Base-by-base conservation (phyloP, 2,113 vertebrate species). In the Solea solea region DNA sequence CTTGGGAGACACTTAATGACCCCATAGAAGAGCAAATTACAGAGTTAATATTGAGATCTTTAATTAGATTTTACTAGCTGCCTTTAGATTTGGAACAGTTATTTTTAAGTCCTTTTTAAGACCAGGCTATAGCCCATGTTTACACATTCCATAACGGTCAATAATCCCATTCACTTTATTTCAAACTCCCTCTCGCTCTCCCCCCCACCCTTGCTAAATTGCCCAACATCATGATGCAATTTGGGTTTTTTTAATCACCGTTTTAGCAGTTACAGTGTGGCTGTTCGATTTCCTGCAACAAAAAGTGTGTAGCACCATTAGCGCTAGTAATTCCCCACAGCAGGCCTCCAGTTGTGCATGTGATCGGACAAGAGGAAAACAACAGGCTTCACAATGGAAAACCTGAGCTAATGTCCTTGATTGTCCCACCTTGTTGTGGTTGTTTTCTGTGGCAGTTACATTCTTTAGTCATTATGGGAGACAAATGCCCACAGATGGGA, bases 281-380 rank as follows among this genome's bases (percentile, higher is more conserved):
- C 90, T 90, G 91, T 91, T 82, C 79, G 89, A 93, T 94, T 94
- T 94, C 93, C 93, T 94, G 93, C 86, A 90, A 92, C 92, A 93
- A 93, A 34, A 93, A 88, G 86, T 91, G 91, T 88, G 88, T 89
- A 85, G 86, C 61, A 81, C 92, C 91, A 93, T 93, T 94, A 94
- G 89, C 75, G 81, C 74, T 39, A 93, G 90, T 92, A 92, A 93
- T 93, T 93, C 90, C 88, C 84, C 91, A 90, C 92, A 93, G 91
- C 90, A 87, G 90, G 93, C 86, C 82, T 88, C 88, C 90, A 92
- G 89, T 93, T 89, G 90, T 89, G 88, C 89, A 86, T 89, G 90
- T 89, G 89, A 93, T 89, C 70, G 45, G 39, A 68, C 55, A 57
- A 64, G 81, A 74, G 61, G 72, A 82, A 82, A 90, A 90, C 84